Conservation (phyloP, 2,888 invertebrate species). For the Plagiodera versicolora region DNA sequence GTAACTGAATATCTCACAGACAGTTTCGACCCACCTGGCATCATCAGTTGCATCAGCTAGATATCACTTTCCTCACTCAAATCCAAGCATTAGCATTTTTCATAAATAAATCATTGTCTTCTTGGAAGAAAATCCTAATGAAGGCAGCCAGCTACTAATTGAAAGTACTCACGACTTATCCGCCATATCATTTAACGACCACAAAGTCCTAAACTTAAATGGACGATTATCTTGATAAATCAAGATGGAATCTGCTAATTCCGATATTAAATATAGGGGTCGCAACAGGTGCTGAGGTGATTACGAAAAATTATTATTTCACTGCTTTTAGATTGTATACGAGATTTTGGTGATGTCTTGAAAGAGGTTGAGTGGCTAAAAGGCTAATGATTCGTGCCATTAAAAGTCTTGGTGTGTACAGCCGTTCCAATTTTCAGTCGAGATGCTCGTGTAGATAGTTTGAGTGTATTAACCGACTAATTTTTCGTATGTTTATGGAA, state of each 20-base stretch:
- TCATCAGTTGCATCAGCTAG: too few species aligned
- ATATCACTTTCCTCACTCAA: too few species aligned
- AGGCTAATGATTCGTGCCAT: constrained; percentile 12
- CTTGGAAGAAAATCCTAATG: background rate
- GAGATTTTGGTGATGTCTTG: constrained; percentile 21
- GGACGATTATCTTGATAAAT: constrained; percentile 30
- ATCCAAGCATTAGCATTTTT: background rate
- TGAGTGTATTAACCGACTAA: too few species aligned
- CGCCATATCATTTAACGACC: constrained; percentile 10
- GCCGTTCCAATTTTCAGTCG: too few species aligned
- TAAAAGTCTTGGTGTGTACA: too few species aligned
- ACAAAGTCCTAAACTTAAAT: constrained; percentile 25
- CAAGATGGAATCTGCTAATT: constrained; percentile 30
- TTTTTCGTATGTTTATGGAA: too few species aligned
- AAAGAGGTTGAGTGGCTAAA: background rate
- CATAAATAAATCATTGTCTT: background rate
- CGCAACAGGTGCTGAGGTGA: constrained; percentile 30
- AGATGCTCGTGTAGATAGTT: constrained; percentile 8
- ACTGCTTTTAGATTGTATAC: constrained; percentile 28
- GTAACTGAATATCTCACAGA: too few species aligned
- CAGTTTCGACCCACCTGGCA: too few species aligned
- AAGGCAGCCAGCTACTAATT: constrained; percentile 15
- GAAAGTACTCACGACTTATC: constrained; percentile 23
- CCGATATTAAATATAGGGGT: constrained; percentile 23
- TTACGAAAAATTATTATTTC: constrained; percentile 27